These are phyloP conservation scores for Cryptomyrus ogoouensis DNA, from an alignment of 2,113 vertebrate genomes.

Conservation along the genomic window DNA sequence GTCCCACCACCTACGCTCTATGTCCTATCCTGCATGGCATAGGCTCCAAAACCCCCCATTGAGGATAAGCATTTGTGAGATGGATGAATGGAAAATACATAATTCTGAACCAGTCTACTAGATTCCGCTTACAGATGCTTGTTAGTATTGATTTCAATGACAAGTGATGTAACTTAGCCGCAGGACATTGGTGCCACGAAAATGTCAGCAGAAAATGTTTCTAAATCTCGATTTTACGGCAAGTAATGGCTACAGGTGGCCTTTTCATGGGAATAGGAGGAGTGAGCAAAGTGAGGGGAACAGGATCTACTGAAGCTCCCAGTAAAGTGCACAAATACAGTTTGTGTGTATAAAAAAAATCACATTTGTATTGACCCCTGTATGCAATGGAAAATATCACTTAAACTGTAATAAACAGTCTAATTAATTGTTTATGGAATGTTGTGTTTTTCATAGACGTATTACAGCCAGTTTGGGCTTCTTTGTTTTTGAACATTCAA, in stretches of 20 bases:
- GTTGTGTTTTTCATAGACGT: neutral
- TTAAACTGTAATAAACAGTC: neutral
- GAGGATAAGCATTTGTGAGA: neutral
- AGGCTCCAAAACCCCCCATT: neutral
- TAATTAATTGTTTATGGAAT: slow-evolving; percentile 14
- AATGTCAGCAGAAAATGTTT: neutral
- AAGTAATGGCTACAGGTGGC: neutral
- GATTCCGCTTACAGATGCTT: neutral
- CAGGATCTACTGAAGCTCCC: neutral
- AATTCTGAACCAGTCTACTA: neutral
- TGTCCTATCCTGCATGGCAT: neutral
- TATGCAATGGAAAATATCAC: neutral
- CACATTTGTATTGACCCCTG: neutral
- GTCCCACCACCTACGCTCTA: neutral
- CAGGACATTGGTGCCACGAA: neutral
- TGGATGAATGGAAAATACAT: neutral
- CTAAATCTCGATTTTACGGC: neutral
- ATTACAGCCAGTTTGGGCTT: neutral
- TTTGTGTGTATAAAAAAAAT: neutral
- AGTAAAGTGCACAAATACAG: neutral
- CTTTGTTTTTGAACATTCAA: neutral
- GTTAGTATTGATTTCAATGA: neutral
- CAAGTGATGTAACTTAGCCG: neutral
- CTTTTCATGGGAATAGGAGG: neutral
- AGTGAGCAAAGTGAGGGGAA: neutral